A percentile compares a stretch with the other conserved stretches of the same genome.
Conservation (phyloP, 2,888 invertebrate species). For the Dryococelus australis region DNA sequence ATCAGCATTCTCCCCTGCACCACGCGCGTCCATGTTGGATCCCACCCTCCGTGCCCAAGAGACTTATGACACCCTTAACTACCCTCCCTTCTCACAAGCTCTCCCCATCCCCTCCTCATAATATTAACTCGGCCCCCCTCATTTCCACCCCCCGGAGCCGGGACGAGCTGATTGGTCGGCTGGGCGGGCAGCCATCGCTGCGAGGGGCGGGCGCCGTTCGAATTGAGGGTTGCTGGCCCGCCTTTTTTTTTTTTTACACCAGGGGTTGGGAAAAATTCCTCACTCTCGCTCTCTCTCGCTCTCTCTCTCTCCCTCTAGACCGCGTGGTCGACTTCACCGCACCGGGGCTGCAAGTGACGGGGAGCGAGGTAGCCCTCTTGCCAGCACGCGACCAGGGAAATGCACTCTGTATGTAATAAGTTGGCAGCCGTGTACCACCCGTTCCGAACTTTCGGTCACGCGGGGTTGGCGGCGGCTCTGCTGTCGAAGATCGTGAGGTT, state of each 20-base stretch:
- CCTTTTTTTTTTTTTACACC: background rate
- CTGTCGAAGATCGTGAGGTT: too few species aligned
- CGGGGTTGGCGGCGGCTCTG: too few species aligned
- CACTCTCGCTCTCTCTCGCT: background rate
- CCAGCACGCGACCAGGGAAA: background rate
- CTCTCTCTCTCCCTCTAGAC: background rate
- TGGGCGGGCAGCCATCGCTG: background rate
- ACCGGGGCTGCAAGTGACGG: too few species aligned
- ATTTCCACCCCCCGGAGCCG: conserved; percentile 1
- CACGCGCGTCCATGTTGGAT: background rate
- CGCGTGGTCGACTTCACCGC: background rate
- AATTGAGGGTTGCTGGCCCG: background rate
- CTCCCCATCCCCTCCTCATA: background rate
- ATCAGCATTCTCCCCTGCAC: conserved; percentile 7
- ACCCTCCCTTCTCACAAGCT: background rate
- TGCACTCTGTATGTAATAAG: background rate
- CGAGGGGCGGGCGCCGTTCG: background rate
- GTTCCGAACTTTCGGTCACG: background rate
- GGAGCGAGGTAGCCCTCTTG: too few species aligned
- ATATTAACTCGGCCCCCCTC: background rate
- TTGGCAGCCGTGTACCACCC: background rate
- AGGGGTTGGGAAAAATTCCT: background rate
- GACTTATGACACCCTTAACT: conserved; percentile 16
- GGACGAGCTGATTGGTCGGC: background rate
- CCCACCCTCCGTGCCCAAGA: background rate